Conservation (phyloP, 1,140 invertebrate species). For the Onthophagus taurus region DNA sequence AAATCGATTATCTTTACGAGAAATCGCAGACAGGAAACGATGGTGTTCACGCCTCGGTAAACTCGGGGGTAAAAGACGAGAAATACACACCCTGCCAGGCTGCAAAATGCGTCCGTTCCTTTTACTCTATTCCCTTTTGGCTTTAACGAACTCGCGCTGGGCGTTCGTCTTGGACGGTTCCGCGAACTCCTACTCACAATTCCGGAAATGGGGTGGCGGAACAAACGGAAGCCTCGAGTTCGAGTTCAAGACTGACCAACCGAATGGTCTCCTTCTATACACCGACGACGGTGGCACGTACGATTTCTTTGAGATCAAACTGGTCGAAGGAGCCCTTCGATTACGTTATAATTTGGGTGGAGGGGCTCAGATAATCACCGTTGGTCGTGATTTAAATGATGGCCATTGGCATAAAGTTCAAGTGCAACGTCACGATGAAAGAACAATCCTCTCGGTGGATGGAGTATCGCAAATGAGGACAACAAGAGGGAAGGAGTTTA, state of each 20-base stretch:
- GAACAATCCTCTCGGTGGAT: conserved; percentile 74
- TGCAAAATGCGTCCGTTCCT: conserved; percentile 15
- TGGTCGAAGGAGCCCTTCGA: conserved; percentile 82
- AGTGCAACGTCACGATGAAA: conserved; percentile 62
- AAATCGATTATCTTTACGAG: no score
- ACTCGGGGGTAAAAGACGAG: no score
- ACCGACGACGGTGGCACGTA: conserved; percentile 89
- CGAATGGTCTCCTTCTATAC: conserved; percentile 81
- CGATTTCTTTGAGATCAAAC: conserved; percentile 91
- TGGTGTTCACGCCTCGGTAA: no score
- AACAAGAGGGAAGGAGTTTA: conserved; percentile 74
- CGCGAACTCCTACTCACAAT: conserved; percentile 78
- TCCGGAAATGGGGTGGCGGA: conserved; percentile 80
- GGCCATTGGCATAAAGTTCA: conserved; percentile 85
- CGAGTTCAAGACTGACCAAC: conserved; percentile 85
- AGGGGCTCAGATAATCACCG: conserved; percentile 77
- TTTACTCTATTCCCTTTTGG: conserved; percentile 14
- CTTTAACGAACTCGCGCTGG: conserved; percentile 35
- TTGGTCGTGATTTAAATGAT: conserved; percentile 76
- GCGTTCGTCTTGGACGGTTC: conserved; percentile 74
- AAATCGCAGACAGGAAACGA: no score
- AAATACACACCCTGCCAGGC: no score
- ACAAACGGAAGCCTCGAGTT: conserved; percentile 80
- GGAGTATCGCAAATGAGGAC: conserved; percentile 61
- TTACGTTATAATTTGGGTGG: conserved; percentile 80